Evolutionary conservation across 2,888 invertebrate genomes (phyloP).

Genomic region (Syritta pipiens): DNA sequence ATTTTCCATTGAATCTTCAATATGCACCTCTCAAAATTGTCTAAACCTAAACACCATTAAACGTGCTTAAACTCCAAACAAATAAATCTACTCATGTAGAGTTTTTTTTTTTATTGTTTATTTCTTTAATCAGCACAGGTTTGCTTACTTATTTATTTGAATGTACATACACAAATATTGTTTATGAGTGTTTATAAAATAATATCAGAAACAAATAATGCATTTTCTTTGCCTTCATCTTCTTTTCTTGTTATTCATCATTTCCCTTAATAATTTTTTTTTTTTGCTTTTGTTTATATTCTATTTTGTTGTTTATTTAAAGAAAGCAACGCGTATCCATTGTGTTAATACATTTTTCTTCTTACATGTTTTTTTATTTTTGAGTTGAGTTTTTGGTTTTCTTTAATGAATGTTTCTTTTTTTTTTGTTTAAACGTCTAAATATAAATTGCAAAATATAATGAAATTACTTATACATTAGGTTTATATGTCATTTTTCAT

Average conservation of each 20-base stretch:
- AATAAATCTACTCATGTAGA: neutral
- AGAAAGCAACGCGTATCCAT: conserved; percentile 67
- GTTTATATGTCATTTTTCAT: conserved; percentile 43
- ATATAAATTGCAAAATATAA: conserved; percentile 70
- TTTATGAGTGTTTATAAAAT: conserved; percentile 69
- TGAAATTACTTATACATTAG: conserved; percentile 66
- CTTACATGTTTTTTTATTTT: conserved; percentile 26
- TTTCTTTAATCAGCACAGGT: conserved; percentile 70
- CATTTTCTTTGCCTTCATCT: conserved; percentile 12
- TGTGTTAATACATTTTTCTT: conserved; percentile 53
- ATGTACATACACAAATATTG: conserved; percentile 70
- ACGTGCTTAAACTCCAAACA: too few relatives aligned
- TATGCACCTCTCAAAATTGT: too few relatives aligned
- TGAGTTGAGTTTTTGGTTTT: conserved; percentile 48
- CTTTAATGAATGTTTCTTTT: conserved; percentile 39
- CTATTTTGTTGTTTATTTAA: conserved; percentile 36
- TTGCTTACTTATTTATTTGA: conserved; percentile 69
- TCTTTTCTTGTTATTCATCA: conserved; percentile 38
- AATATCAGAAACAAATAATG: conserved; percentile 72
- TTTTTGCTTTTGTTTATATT: neutral
- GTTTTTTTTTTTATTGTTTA: conserved; percentile 61
- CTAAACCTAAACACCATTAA: too few relatives aligned
- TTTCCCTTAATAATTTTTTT: conserved; percentile 53
- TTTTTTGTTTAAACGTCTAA: conserved; percentile 53
- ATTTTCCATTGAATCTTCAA: too few relatives aligned